Percentiles rank a stretch among this genome's conserved stretches.
phyloP scores from a whole-genome alignment of 2,888 invertebrate genomes.

The Polyommatus icarus region DNA sequence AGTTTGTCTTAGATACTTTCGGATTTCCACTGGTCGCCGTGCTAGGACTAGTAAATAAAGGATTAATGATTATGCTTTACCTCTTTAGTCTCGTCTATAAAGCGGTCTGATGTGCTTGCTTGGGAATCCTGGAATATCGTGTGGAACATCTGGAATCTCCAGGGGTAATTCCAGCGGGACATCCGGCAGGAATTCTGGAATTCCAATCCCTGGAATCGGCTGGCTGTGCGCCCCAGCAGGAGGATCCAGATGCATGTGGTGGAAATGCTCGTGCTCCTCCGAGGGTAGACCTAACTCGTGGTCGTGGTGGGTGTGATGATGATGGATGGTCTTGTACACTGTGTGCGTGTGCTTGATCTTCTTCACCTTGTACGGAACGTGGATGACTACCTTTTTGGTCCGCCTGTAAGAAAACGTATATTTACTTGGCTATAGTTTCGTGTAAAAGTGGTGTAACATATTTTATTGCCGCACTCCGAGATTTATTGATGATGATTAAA shows the following conservation, averaged over 20 bases:
- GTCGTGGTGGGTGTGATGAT: slow-evolving; percentile 71
- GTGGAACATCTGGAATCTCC: slow-evolving; percentile 53
- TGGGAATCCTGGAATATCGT: slow-evolving; percentile 52
- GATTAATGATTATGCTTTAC: background rate
- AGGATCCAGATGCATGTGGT: slow-evolving; percentile 67
- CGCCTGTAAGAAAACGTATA: slow-evolving; percentile 58
- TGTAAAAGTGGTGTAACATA: too few relatives aligned
- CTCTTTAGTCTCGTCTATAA: slow-evolving; percentile 49
- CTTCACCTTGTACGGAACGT: slow-evolving; percentile 84
- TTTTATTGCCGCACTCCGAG: too few relatives aligned
- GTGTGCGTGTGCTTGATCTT: slow-evolving; percentile 86
- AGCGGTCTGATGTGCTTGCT: slow-evolving; percentile 56
- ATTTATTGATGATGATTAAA: too few relatives aligned
- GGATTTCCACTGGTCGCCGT: too few relatives aligned
- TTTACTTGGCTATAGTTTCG: background rate
- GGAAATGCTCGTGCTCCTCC: slow-evolving; percentile 76
- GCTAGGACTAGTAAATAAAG: background rate
- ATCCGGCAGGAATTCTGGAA: slow-evolving; percentile 72
- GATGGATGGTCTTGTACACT: slow-evolving; percentile 84
- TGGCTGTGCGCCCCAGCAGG: slow-evolving; percentile 59
- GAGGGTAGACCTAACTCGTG: slow-evolving; percentile 53
- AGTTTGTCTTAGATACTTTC: too few relatives aligned
- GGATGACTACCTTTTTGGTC: slow-evolving; percentile 84
- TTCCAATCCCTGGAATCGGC: slow-evolving; percentile 60
- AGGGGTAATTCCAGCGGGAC: slow-evolving; percentile 55